Evolutionary conservation across 2,113 vertebrate species (phyloP).

Genomic region (Chionis minor): DNA sequence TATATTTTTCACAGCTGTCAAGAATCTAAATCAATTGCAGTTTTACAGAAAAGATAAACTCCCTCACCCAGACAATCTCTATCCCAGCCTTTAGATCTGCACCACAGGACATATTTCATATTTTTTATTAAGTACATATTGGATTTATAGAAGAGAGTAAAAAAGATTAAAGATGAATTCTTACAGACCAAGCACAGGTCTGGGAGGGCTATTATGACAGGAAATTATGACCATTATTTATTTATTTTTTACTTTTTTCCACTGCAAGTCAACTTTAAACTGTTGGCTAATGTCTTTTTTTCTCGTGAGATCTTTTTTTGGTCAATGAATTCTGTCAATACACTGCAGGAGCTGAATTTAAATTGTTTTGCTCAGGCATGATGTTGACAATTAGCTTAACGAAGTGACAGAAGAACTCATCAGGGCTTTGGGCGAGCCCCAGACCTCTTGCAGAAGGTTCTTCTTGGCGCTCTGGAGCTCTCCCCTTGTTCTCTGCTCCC

Average conservation of each 20-base stretch:
- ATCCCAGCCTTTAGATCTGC: slow-evolving; percentile 65
- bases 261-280: slow-evolving; percentile 9
- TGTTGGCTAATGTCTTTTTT: background rate
- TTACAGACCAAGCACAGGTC: slow-evolving; percentile 49
- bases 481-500: background rate
- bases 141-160: slow-evolving; percentile 65
- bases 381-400: slow-evolving; percentile 38
- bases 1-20: slow-evolving; percentile 64
- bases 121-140: slow-evolving; percentile 70
- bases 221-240: slow-evolving; percentile 61
- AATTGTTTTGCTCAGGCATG: slow-evolving; percentile 12
- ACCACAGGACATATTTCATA: slow-evolving; percentile 67
- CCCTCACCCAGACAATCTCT: slow-evolving; percentile 60
- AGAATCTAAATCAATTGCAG: slow-evolving; percentile 66
- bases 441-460: slow-evolving; percentile 40
- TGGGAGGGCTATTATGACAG: slow-evolving; percentile 57
- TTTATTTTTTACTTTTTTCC: background rate
- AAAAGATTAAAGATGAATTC: slow-evolving; percentile 64
- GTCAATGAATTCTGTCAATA: slow-evolving; percentile 21
- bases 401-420: slow-evolving; percentile 40
- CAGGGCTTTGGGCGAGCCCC: background rate
- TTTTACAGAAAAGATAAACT: slow-evolving; percentile 61
- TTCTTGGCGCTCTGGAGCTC: background rate
- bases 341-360: slow-evolving; percentile 10
- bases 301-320: background rate